These are phyloP conservation scores for Pimephales promelas DNA, from an alignment of 2,113 vertebrate genomes.

Conservation along the genomic window DNA sequence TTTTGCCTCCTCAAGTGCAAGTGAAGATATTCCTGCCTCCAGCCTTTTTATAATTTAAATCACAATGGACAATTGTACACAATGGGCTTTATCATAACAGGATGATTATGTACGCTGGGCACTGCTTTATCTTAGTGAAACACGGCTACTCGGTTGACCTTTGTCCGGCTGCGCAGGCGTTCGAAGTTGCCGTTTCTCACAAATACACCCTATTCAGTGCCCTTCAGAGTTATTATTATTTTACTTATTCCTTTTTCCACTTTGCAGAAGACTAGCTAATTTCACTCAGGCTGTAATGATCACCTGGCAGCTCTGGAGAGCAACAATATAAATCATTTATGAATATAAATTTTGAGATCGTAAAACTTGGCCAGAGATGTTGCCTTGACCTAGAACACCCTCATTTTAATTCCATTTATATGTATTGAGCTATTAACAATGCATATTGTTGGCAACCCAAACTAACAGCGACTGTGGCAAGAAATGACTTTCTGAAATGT, in stretches of 20 bases:
- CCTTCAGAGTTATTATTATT: slow-evolving; percentile 26
- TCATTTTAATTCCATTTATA: not conserved
- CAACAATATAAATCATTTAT: not conserved
- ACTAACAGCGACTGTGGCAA: not conserved
- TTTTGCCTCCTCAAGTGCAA: slow-evolving; percentile 18
- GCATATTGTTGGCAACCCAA: not conserved
- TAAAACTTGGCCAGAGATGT: not conserved
- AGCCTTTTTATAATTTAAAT: slow-evolving; percentile 42
- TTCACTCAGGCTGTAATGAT: not conserved
- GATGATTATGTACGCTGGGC: slow-evolving; percentile 38
- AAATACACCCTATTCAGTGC: slow-evolving; percentile 33
- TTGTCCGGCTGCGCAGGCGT: not conserved
- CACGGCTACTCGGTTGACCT: slow-evolving; percentile 43
- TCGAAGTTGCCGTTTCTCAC: slow-evolving; percentile 8
- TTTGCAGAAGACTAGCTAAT: slow-evolving; percentile 15
- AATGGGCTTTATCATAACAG: slow-evolving; percentile 51
- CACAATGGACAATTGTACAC: slow-evolving; percentile 43
- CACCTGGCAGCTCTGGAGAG: not conserved
- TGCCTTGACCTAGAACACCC: not conserved
- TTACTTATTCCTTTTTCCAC: not conserved
- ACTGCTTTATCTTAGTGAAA: slow-evolving; percentile 44
- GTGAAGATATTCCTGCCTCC: slow-evolving; percentile 46
- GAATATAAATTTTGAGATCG: not conserved
- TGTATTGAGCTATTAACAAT: not conserved
- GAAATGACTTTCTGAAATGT: not conserved